A percentile compares a stretch with the other conserved stretches of the same genome.
These are phyloP conservation scores for Pogonocherus hispidulus DNA, from an alignment of 2,888 invertebrate genomes.

Conservation along the genomic window DNA sequence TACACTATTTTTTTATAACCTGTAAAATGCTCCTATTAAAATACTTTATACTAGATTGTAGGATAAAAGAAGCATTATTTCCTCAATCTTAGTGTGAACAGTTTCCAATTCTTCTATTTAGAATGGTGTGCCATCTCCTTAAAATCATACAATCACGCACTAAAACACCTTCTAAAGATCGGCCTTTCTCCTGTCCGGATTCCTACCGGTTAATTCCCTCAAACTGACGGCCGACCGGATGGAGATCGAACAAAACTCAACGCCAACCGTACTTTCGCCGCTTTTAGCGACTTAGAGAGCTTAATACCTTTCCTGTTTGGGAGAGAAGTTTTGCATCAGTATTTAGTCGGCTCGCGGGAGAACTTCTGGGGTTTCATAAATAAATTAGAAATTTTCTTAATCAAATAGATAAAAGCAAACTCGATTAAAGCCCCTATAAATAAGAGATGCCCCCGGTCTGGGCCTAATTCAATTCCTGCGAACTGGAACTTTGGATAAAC, in stretches of 20 bases:
- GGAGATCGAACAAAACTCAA: conserved; percentile 36
- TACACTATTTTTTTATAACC: no score
- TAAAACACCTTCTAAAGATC: background rate
- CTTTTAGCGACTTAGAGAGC: conserved; percentile 32
- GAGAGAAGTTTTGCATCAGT: conserved; percentile 37
- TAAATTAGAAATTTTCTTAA: conserved; percentile 48
- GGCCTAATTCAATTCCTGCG: background rate
- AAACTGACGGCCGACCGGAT: conserved; percentile 15
- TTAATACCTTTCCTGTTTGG: conserved; percentile 28
- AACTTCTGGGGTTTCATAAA: conserved; percentile 44
- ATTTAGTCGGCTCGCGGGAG: conserved; percentile 27
- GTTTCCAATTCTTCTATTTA: no score
- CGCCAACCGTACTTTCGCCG: conserved; percentile 33
- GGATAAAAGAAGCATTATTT: no score
- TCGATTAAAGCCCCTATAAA: conserved; percentile 37
- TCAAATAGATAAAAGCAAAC: conserved; percentile 49
- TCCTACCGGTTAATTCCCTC: background rate
- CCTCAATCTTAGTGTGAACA: no score
- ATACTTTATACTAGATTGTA: no score
- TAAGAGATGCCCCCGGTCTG: conserved; percentile 7
- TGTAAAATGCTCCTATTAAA: no score
- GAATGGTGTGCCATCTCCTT: no score
- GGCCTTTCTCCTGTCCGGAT: background rate
- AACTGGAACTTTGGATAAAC: background rate
- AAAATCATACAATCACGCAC: background rate